These are phyloP conservation scores for Stenoptilia bipunctidactyla DNA, from an alignment of 2,888 invertebrate species.

Conservation along the genomic window DNA sequence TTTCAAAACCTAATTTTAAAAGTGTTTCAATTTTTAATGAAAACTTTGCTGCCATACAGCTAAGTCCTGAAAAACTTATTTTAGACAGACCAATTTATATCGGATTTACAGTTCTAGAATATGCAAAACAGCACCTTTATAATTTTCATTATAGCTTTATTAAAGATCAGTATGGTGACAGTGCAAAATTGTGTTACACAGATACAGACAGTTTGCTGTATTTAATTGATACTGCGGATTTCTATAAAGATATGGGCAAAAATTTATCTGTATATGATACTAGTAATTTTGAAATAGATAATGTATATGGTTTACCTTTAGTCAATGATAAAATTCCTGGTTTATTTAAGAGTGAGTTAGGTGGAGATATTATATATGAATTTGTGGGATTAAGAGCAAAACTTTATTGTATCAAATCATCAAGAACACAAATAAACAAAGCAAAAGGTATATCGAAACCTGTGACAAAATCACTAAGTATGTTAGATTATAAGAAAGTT, in stretches of 20 bases:
- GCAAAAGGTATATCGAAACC: conserved; percentile 6
- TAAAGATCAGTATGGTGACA: conserved; percentile 2
- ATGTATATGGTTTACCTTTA: no score
- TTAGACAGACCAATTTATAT: conserved; percentile 10
- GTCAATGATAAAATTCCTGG: conserved; percentile 1
- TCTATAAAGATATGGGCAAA: no score
- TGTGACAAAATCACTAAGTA: conserved; percentile 2
- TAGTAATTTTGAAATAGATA: no score
- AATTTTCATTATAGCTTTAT: conserved; percentile 11
- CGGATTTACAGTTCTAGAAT: conserved; percentile 11
- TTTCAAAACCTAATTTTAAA: conserved; percentile 9
- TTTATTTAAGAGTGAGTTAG: conserved; percentile 12
- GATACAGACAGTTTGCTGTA: not conserved
- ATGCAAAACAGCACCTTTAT: conserved; percentile 11
- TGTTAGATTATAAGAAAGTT: no score
- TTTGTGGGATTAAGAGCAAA: conserved; percentile 13
- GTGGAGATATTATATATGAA: conserved; percentile 11
- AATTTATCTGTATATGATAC: conserved; percentile 2
- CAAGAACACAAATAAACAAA: not conserved
- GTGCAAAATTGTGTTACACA: no score
- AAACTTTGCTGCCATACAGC: conserved; percentile 5
- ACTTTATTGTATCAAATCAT: conserved; percentile 11
- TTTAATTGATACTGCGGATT: conserved; percentile 4
- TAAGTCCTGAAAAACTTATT: conserved; percentile 3
- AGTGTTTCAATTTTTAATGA: conserved; percentile 7